Conservation (phyloP, 1,140 invertebrate species). For the Euborellia annulipes region DNA sequence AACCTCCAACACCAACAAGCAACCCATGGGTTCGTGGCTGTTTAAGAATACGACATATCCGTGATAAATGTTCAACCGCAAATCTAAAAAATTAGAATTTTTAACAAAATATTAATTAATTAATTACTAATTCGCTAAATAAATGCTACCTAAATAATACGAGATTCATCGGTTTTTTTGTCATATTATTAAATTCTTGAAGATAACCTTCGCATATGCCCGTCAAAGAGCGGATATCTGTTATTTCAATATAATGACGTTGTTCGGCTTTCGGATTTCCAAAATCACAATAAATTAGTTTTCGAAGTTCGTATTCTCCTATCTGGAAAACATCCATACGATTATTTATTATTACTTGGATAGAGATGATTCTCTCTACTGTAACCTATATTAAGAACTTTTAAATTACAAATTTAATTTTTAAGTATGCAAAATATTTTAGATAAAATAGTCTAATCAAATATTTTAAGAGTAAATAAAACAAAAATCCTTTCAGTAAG, state of each 20-base stretch:
- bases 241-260: constrained; percentile 75
- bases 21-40: constrained; percentile 76
- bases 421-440: too few relatives aligned
- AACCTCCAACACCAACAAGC: constrained; percentile 80
- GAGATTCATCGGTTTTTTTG: constrained; percentile 93
- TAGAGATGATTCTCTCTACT: too few relatives aligned
- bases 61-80: constrained; percentile 86
- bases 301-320: constrained; percentile 63
- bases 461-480: too few relatives aligned
- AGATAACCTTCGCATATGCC: constrained; percentile 80
- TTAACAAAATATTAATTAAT: neutral
- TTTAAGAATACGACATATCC: constrained; percentile 79
- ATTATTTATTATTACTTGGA: too few relatives aligned
- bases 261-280: constrained; percentile 82
- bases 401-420: too few relatives aligned
- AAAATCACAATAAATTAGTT: constrained; percentile 90
- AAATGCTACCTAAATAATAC: constrained; percentile 65
- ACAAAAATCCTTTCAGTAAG: too few relatives aligned
- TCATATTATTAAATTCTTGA: constrained; percentile 89
- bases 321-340: too few relatives aligned
- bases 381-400: too few relatives aligned
- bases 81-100: constrained; percentile 39
- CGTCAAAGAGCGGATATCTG: constrained; percentile 64
- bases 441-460: too few relatives aligned
- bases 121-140: neutral